These are phyloP conservation scores for Thumatha senex DNA, from an alignment of 2,888 invertebrate species.

Conservation along the genomic window DNA sequence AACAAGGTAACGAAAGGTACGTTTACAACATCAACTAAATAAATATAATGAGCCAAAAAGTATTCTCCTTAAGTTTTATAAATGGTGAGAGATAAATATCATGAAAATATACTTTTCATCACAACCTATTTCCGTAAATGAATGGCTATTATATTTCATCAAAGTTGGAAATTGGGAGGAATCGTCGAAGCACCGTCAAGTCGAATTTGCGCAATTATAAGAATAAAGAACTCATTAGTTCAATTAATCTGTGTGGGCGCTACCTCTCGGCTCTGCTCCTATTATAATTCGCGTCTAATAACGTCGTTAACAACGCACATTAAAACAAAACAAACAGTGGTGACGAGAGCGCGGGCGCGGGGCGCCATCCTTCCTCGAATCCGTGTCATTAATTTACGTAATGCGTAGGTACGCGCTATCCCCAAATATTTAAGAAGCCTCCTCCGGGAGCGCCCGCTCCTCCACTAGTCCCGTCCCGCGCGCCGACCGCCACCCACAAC, in stretches of 20 bases:
- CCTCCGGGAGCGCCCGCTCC: constrained; percentile 81
- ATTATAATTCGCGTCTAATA: constrained; percentile 80
- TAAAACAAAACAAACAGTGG: constrained; percentile 82
- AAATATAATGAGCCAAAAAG: constrained; percentile 25
- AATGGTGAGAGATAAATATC: constrained; percentile 38
- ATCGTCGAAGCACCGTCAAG: constrained; percentile 58
- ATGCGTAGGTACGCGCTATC: constrained; percentile 84
- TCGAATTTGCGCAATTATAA: constrained; percentile 74
- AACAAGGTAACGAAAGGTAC: background rate
- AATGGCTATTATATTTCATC: constrained; percentile 60
- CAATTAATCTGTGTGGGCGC: constrained; percentile 63
- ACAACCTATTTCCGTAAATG: constrained; percentile 51
- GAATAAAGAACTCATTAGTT: constrained; percentile 77
- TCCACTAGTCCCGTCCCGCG: constrained; percentile 71
- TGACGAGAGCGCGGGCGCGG: constrained; percentile 48
- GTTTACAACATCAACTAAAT: constrained; percentile 3
- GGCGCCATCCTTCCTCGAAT: constrained; percentile 83
- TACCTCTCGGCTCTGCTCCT: constrained; percentile 37
- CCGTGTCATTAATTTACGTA: constrained; percentile 84
- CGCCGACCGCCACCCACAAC: constrained; percentile 58
- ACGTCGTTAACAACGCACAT: constrained; percentile 82
- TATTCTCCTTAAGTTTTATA: constrained; percentile 33
- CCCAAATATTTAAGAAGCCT: constrained; percentile 84
- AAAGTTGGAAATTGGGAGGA: constrained; percentile 50
- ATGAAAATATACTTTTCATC: constrained; percentile 36